These are phyloP conservation scores for Potorous gilbertii DNA, from an alignment of 2,797 vertebrate genomes.

Conservation along the genomic window DNA sequence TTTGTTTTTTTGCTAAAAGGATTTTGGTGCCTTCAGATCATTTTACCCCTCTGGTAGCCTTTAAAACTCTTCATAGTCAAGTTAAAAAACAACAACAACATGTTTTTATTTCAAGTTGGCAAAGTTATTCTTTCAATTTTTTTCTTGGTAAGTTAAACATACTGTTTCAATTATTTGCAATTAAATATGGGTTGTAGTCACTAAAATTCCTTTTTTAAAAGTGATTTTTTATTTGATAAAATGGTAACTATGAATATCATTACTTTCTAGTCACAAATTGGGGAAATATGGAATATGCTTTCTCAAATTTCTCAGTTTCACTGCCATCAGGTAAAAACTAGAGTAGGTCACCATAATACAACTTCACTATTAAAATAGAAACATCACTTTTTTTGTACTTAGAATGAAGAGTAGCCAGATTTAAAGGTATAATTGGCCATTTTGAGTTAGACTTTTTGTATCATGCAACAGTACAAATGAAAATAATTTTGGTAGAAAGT, in stretches of 20 bases:
- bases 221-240: not conserved
- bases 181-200: not conserved
- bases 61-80: not conserved
- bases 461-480: constrained; percentile 19
- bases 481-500: not conserved
- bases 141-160: not conserved
- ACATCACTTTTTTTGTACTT: not conserved
- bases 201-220: not conserved
- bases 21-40: not conserved
- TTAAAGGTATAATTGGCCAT: not conserved
- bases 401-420: not conserved
- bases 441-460: not conserved
- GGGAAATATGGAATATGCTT: rapidly evolving
- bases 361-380: not conserved
- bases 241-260: rapidly evolving
- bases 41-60: not conserved
- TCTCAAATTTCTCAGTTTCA: not conserved
- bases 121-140: not conserved
- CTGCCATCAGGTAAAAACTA: not conserved
- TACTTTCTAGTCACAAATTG: rapidly evolving
- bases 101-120: not conserved
- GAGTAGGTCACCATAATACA: rapidly evolving
- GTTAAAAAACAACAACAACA: not conserved
- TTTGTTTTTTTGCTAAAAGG: not conserved
- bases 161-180: not conserved